Base-by-base conservation (phyloP, 2,113 vertebrate genomes). In the Chinchilla lanigera region DNA sequence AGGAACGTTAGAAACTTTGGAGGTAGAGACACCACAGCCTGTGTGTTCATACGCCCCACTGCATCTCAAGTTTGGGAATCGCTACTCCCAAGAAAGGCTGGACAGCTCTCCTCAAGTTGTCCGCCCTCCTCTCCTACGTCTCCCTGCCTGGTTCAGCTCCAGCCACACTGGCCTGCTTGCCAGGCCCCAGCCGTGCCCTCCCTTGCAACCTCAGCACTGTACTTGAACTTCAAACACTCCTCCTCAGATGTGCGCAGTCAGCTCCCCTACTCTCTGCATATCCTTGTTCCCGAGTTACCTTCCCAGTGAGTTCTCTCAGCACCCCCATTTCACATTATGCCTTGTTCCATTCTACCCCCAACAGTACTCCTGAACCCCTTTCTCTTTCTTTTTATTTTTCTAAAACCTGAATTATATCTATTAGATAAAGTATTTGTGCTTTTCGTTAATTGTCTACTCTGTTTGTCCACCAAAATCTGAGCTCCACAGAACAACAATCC, bases 391-490 rank as follows among this genome's bases (percentile, higher is more conserved):
- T 11, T 81, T 10, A 28, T 75, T 87, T 63, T 81, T 52, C n/a
- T 50, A 28, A 54, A 33, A 3, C 52, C 88, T 16, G 4, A 47
- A 50, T 44, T 50, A 44, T 7, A 7, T 82, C 44, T n/a, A 8
- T 47, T 56, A 82, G 3, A 33, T 50, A 56, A 84, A 30, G 81
- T 17, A 82, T 50, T 33, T 47, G 6, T 63, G 24, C 60, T 73
- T 95, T 44, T 87, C 87, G 33, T n/a, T 93, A 88, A 35, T 52
- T 78, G 7, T 92, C 78, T 83, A 16, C 26, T 33, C 9, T 20
- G 44, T 8, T 9, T 82, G 19, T 12, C 26, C n/a, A 5, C 2
- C 13, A 73, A 56, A 94, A 54, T 52, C 44, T 52, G 61, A 67
- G 2, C 38, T 24, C 69, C 24, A 26, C 22, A 60, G 4, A 35